Conservation (phyloP, 1,140 invertebrate species). For the Musca domestica region DNA sequence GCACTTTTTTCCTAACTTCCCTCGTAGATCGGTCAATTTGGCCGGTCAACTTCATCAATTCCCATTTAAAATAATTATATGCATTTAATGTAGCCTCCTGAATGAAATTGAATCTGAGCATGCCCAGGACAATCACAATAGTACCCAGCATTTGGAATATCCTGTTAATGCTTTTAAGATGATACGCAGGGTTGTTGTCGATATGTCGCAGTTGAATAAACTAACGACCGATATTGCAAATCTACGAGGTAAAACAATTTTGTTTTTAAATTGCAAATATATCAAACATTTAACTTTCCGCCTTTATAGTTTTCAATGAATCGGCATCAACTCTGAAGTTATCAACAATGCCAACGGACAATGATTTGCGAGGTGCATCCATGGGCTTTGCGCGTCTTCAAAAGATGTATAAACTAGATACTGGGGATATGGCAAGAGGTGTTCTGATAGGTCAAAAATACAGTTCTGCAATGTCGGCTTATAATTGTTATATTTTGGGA, state of each 20-base stretch:
- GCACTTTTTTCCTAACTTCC: no score
- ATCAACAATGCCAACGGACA: slow-evolving; percentile 64
- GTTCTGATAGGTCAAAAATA: slow-evolving; percentile 75
- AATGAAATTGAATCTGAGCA: no score
- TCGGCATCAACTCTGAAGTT: slow-evolving; percentile 63
- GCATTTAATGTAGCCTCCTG: no score
- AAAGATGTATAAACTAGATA: slow-evolving; percentile 88
- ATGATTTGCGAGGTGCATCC: slow-evolving; percentile 88
- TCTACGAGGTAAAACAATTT: neutral
- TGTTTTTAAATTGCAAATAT: neutral
- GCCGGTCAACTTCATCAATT: no score
- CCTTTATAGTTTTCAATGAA: slow-evolving; percentile 57
- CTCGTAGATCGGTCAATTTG: no score
- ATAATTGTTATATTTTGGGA: slow-evolving; percentile 93
- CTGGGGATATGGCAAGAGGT: slow-evolving; percentile 80
- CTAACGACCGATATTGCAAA: neutral
- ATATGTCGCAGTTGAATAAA: slow-evolving; percentile 64
- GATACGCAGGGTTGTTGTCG: slow-evolving; percentile 87
- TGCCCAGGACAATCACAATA: neutral
- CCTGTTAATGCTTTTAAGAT: slow-evolving; percentile 53
- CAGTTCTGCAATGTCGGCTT: slow-evolving; percentile 64
- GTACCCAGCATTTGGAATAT: slow-evolving; percentile 33
- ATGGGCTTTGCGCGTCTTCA: slow-evolving; percentile 87
- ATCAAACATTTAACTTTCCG: neutral
- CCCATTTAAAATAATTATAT: no score